Base-by-base conservation (phyloP, 1,140 invertebrate species). In the Venustaconcha ellipsiformis region DNA sequence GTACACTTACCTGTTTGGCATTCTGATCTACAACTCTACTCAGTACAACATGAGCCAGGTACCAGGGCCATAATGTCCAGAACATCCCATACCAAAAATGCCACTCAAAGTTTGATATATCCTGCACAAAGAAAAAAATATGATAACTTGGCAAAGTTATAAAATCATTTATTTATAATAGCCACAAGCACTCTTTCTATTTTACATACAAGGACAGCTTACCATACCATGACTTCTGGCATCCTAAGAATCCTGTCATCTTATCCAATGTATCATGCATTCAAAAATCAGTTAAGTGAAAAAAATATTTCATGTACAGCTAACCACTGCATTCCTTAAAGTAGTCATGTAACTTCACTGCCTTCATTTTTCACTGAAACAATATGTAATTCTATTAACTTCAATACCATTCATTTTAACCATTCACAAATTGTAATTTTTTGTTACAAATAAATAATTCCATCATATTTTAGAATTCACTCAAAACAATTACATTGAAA, bases 61-160 rank as follows among this genome's bases (percentile, higher is more conserved):
- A 78, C 80, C 80, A 84, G 14, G 84, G 85, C 14, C 69, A 69
- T 17, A 83, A 37, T 14, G 57, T 72, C 78, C 72, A 80, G 30
- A 85, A 81, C 66, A 73, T 83, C 1, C 48, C n/a, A 48, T 78
- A 82, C 77, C 83, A 85, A 78, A 82, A 83, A 30, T 74, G 59
- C 85, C 85, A 87, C 62, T 87, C 85, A 81, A 77, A 83, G 26
- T 87, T 82, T 13, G 84, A 84, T 23, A 80, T 73, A 66, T 87
- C 85, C 76, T 82, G 62, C 6, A 76, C 60, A 68, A n/a, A 58
- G 55, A 63, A 8, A 67, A 30, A 62, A 30, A 62, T n/a, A 18
- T 57, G 55, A 56, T 26, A 65, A n/a, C 55, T 48, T 64, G 17
- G 37, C 3, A 17, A 30, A 59, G 65, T 26, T 66, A 13, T 37